Base-by-base conservation (phyloP, 2,113 vertebrate species). In the Stigmatopora argus region DNA sequence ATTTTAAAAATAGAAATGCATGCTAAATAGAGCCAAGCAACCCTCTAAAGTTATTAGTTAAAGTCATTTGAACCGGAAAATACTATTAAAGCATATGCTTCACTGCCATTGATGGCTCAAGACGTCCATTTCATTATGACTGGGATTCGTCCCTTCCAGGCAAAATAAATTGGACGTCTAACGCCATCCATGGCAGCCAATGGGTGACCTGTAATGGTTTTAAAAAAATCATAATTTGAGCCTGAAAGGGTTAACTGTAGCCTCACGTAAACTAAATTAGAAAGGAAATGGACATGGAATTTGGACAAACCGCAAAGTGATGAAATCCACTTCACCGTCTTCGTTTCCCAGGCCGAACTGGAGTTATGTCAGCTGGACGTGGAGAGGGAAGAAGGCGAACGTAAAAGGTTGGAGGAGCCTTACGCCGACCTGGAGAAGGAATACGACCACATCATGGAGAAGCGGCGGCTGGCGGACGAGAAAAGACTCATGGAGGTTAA, bases 381-480 rank as follows among this genome's bases (percentile, higher is more conserved):
- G 60, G 67, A 74, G 0, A 62, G 86, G 35, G 93, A 94, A 84
- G 81, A 89, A 78, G 78, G 68, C 0, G 86, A 95, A 73, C 52
- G 94, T 71, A 74, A 53, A 8, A 83, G 82, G 64, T 61, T 94
- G 82, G 79, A 77, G 77, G 80, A 89, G 62, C 84, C 75, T 52
- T 87, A 82, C 0, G 5, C 68, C 0, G 26, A 84, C 49, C 86
- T 97, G 23, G 76, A 92, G 49, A 62, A 77, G 12, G 91, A 94
- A 74, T 92, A 87, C 23, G 58, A 67, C 1, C 86, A 92, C 88
- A 93, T 99, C 64, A 70, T 67, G 71, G 86, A 93, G 11, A 92
- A 89, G 73, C 89, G 57, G 15, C 82, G 64, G 26, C 38, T 81
- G 21, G 79, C 62, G 0, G 73, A 85, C 66, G 78, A 92, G 74